Percentiles rank a stretch among this genome's conserved stretches.
Evolutionary conservation across 2,888 invertebrate species (phyloP).

Genomic region (Drosophila hamatofila): DNA sequence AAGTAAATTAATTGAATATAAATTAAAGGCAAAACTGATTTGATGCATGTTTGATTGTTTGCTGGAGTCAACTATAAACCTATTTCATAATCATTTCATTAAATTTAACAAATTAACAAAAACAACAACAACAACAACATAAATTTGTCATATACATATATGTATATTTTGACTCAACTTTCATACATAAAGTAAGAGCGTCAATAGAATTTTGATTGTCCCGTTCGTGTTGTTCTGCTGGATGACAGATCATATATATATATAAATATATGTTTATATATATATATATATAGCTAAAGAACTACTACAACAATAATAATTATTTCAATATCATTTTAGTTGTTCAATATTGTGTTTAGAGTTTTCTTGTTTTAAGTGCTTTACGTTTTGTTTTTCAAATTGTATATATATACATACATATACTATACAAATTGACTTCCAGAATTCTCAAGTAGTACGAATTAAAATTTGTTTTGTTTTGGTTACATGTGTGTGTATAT

Average conservation of each 20-base stretch:
- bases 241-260: slow-evolving; percentile 37
- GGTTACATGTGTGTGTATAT: slow-evolving; percentile 41
- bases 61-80: slow-evolving; percentile 24
- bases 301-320: slow-evolving; percentile 78
- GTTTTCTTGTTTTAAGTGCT: slow-evolving; percentile 33
- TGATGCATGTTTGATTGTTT: slow-evolving; percentile 43
- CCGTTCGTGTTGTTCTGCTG: slow-evolving; percentile 72
- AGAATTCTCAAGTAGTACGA: slow-evolving; percentile 17
- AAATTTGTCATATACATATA: slow-evolving; percentile 41
- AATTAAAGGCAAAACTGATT: slow-evolving; percentile 26
- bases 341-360: slow-evolving; percentile 20
- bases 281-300: slow-evolving; percentile 51
- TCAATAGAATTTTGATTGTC: slow-evolving; percentile 82
- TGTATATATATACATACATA: slow-evolving; percentile 21
- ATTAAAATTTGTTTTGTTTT: slow-evolving; percentile 7
- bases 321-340: slow-evolving; percentile 39
- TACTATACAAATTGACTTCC: slow-evolving; percentile 67
- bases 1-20: slow-evolving; percentile 25
- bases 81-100: slow-evolving; percentile 1
- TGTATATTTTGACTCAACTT: slow-evolving; percentile 15
- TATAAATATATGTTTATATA: slow-evolving; percentile 62
- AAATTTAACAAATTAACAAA: slow-evolving; percentile 30
- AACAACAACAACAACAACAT: slow-evolving; percentile 55
- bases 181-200: slow-evolving; percentile 55
- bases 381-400: slow-evolving; percentile 32